A percentile compares a stretch with the other conserved stretches of the same genome.
Conservation (phyloP, 2,797 vertebrate genomes). For the Acridotheres tristis region DNA sequence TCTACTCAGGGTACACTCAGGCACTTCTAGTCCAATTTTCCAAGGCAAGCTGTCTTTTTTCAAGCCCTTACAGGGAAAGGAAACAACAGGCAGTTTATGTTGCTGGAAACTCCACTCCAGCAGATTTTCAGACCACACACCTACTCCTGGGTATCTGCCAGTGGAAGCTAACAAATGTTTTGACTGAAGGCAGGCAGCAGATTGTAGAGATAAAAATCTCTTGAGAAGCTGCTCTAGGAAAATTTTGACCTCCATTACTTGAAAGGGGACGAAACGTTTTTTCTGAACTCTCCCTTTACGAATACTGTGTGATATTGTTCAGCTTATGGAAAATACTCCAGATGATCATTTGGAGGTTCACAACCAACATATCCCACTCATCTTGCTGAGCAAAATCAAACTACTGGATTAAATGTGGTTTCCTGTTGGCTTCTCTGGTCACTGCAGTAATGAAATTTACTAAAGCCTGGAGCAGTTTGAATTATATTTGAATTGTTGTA, state of each 20-base stretch:
- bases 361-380: not conserved
- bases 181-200: not conserved
- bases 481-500: not conserved
- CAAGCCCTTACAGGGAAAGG: constrained; percentile 14
- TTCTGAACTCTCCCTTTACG: not conserved
- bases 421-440: not conserved
- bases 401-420: not conserved
- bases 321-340: not conserved
- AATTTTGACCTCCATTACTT: not conserved
- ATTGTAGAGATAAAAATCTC: not conserved
- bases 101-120: not conserved
- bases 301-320: not conserved
- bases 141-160: not conserved
- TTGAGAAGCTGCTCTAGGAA: not conserved
- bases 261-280: not conserved
- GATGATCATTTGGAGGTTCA: not conserved
- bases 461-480: not conserved
- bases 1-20: not conserved
- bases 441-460: not conserved
- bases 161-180: not conserved
- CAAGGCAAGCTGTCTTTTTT: not conserved
- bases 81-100: constrained; percentile 10
- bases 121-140: constrained; percentile 42
- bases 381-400: not conserved
- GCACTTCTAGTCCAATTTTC: not conserved